phyloP scores from a whole-genome alignment of 2,797 vertebrate genomes.

The Anabacerthia variegaticeps region DNA sequence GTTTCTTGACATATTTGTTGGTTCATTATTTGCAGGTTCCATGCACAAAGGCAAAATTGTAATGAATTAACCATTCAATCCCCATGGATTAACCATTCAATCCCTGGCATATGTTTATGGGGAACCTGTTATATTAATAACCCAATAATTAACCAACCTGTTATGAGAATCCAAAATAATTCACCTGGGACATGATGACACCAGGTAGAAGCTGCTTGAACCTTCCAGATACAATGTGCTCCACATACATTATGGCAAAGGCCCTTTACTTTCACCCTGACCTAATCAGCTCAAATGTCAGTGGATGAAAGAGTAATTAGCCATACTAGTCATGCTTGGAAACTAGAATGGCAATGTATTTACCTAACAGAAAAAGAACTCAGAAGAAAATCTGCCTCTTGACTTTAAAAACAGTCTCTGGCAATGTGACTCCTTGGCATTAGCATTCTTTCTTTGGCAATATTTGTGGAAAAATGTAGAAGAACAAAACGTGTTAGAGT shows the following conservation, averaged over 20 bases:
- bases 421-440: neutral
- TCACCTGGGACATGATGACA: neutral
- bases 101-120: neutral
- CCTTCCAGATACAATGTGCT: neutral
- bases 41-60: neutral
- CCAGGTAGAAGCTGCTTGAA: neutral
- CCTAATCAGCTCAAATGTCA: neutral
- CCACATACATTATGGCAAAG: neutral
- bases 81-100: neutral
- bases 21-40: neutral
- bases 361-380: neutral
- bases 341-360: neutral
- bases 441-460: neutral
- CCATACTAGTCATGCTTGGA: neutral
- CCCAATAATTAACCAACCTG: neutral
- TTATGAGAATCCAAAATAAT: neutral
- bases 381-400: conserved; percentile 8
- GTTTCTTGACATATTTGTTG: neutral
- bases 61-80: neutral
- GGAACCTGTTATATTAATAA: neutral
- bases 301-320: neutral
- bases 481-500: neutral
- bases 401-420: neutral
- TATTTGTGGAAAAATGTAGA: neutral
- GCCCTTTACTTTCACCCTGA: neutral